These are phyloP conservation scores for Drosophila bocqueti DNA, from an alignment of 1,140 invertebrate species.

Conservation along the genomic window DNA sequence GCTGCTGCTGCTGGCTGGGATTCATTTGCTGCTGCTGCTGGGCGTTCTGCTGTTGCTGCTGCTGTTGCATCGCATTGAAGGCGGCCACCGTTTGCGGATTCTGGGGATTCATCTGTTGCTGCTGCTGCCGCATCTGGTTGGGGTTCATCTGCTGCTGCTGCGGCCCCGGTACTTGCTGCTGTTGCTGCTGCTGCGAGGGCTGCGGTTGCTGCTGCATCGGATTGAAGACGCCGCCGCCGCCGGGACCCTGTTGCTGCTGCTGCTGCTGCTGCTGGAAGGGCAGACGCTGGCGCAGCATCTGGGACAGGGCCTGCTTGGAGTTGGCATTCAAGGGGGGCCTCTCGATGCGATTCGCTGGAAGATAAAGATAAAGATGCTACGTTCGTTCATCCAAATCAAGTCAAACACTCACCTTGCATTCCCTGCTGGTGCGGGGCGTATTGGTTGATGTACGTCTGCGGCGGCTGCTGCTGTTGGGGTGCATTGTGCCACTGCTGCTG, in stretches of 20 bases:
- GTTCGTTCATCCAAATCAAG: neutral
- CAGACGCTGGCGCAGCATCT: conserved; percentile 91
- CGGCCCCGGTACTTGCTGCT: conserved; percentile 49
- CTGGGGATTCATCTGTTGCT: conserved; percentile 81
- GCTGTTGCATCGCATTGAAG: conserved; percentile 85
- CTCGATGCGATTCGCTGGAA: conserved; percentile 88
- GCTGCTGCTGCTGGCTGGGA: conserved; percentile 73
- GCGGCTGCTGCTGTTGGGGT: conserved; percentile 75
- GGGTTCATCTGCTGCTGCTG: conserved; percentile 74
- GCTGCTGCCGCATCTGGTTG: conserved; percentile 66
- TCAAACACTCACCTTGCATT: conserved; percentile 53
- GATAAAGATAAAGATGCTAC: neutral
- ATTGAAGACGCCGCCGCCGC: conserved; percentile 82
- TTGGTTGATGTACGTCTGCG: conserved; percentile 72
- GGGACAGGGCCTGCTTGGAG: conserved; percentile 94
- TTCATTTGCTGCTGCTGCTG: conserved; percentile 69
- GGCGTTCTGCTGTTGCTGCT: conserved; percentile 67
- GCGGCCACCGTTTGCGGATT: conserved; percentile 81
- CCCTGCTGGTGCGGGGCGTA: conserved; percentile 69
- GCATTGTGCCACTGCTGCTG: conserved; percentile 66
- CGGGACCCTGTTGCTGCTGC: conserved; percentile 61
- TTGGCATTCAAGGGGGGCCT: conserved; percentile 88
- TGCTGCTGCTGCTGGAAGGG: conserved; percentile 86
- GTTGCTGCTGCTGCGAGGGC: conserved; percentile 63
- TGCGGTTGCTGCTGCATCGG: conserved; percentile 85